Evolutionary conservation across 1,140 invertebrate genomes (phyloP).

Genomic region (Galendromus occidentalis): DNA sequence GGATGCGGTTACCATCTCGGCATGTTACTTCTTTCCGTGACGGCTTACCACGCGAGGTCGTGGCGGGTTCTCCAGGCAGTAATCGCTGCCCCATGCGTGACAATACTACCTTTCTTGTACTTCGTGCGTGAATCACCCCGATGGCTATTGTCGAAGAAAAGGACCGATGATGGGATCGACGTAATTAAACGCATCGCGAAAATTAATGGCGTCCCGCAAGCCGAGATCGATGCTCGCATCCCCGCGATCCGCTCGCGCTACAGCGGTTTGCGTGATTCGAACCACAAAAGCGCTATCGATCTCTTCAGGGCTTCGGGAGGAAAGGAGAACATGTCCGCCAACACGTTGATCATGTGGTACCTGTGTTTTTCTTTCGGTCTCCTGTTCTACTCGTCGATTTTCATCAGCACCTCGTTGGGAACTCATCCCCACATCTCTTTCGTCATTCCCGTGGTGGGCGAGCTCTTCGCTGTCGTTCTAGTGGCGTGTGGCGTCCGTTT

Average conservation of each 20-base stretch:
- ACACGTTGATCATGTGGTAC: neutral
- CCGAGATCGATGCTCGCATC: neutral
- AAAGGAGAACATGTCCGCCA: neutral
- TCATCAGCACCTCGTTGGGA: neutral
- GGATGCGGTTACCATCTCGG: neutral
- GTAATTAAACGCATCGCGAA: neutral
- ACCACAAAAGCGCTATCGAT: neutral
- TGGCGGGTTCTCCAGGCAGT: neutral
- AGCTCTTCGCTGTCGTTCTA: neutral
- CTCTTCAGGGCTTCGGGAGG: neutral
- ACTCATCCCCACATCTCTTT: neutral
- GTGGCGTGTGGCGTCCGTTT: neutral
- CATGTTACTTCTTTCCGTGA: neutral
- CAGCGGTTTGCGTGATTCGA: neutral
- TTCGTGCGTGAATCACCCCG: neutral
- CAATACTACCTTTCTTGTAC: neutral
- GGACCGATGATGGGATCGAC: neutral
- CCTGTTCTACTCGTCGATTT: neutral
- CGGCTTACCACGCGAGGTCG: neutral
- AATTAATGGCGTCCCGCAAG: neutral
- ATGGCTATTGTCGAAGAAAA: neutral
- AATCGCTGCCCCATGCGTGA: neutral
- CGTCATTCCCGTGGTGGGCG: neutral
- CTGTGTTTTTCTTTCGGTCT: neutral
- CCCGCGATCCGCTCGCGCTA: neutral